Evolutionary conservation across 2,113 vertebrate genomes (phyloP).

Genomic region (Hippolais icterina): DNA sequence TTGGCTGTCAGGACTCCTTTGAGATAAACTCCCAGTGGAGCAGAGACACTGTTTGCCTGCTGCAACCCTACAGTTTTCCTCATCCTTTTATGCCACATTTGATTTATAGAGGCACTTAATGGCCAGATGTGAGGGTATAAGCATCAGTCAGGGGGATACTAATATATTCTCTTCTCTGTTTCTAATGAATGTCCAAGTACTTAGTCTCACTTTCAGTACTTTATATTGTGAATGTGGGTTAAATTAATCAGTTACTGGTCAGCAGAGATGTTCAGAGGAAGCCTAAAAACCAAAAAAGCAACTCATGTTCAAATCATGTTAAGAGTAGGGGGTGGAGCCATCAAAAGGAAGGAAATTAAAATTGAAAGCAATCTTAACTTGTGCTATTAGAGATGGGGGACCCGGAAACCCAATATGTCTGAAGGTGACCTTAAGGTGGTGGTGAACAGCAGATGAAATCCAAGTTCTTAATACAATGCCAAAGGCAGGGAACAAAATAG

Average conservation of each 20-base stretch:
- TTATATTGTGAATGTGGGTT: neutral
- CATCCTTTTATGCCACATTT: conserved; percentile 26
- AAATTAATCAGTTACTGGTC: neutral
- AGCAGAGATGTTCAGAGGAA: neutral
- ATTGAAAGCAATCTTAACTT: neutral
- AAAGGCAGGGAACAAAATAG: conserved; percentile 5
- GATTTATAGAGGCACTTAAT: conserved; percentile 47
- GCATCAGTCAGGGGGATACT: neutral
- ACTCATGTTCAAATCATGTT: neutral
- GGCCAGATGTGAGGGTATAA: conserved; percentile 34
- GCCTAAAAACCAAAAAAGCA: neutral
- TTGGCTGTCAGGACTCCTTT: neutral
- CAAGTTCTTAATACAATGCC: neutral
- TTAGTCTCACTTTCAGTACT: neutral
- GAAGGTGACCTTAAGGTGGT: neutral
- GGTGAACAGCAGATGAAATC: neutral
- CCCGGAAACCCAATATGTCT: neutral
- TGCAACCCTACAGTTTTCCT: neutral
- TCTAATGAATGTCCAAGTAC: neutral
- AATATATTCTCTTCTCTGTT: neutral
- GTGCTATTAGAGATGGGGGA: neutral
- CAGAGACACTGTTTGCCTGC: neutral
- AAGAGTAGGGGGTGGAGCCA: neutral
- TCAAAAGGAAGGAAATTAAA: conserved; percentile 52
- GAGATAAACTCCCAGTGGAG: neutral